Evolutionary conservation across 2,888 invertebrate species (phyloP).

Genomic region (Dryadula phaetusa): DNA sequence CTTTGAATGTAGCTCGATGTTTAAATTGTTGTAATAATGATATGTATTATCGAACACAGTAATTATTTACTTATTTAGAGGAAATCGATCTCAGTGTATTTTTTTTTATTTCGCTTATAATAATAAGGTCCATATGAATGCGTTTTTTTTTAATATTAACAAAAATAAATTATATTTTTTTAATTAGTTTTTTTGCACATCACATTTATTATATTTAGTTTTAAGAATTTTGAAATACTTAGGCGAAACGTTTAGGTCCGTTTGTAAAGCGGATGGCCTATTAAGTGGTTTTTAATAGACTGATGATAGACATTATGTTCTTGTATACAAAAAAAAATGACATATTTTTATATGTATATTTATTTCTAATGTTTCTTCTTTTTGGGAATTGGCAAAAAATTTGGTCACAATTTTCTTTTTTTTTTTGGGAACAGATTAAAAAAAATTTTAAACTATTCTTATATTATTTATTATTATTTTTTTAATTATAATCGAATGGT

Average conservation of each 20-base stretch:
- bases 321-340: constrained; percentile 29
- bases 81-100: constrained; percentile 25
- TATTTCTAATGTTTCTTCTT: constrained; percentile 28
- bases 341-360: constrained; percentile 38
- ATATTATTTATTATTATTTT: neutral
- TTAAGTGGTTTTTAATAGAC: constrained; percentile 65
- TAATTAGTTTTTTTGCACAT: constrained; percentile 29
- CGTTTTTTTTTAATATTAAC: neutral
- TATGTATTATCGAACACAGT: constrained; percentile 1
- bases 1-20: constrained; percentile 20
- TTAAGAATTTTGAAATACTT: constrained; percentile 30
- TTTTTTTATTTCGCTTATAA: constrained; percentile 8
- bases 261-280: constrained; percentile 61
- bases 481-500: neutral
- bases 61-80: constrained; percentile 17
- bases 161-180: constrained; percentile 27
- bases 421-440: neutral
- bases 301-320: constrained; percentile 51
- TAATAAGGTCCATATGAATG: constrained; percentile 18
- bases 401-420: constrained; percentile 18
- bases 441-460: neutral
- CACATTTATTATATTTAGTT: constrained; percentile 38
- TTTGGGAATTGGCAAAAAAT: constrained; percentile 8
- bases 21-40: constrained; percentile 20
- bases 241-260: constrained; percentile 42